Conservation (phyloP, 2,113 vertebrate genomes). For the Vulpes vulpes region DNA sequence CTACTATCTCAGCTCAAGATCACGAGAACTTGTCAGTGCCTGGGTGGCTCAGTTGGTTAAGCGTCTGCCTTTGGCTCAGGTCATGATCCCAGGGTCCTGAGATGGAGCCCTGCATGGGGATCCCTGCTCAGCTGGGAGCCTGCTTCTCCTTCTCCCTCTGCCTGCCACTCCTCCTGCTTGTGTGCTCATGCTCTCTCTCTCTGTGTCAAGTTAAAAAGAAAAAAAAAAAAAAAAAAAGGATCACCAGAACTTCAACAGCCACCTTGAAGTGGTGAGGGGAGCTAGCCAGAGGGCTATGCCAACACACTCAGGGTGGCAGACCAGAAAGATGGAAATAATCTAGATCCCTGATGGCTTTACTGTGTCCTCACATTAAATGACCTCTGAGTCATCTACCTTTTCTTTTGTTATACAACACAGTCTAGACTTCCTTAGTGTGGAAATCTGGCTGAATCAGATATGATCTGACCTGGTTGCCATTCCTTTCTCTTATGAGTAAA, state of each 20-base stretch:
- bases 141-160: too few relatives aligned
- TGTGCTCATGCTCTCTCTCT: too few relatives aligned
- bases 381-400: neutral
- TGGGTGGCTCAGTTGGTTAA: too few relatives aligned
- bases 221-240: too few relatives aligned
- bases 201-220: too few relatives aligned
- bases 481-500: conserved; percentile 31
- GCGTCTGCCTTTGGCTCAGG: too few relatives aligned
- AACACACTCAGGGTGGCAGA: neutral
- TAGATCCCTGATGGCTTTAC: neutral
- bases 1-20: neutral
- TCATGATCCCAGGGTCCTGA: too few relatives aligned
- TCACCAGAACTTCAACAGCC: neutral
- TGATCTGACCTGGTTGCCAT: neutral
- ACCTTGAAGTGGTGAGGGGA: neutral
- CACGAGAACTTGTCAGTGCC: neutral
- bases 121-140: too few relatives aligned
- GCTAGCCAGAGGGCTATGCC: neutral
- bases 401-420: neutral
- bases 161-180: too few relatives aligned
- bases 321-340: neutral
- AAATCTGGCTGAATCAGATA: neutral
- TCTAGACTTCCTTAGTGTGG: neutral
- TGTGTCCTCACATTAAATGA: neutral
- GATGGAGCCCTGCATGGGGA: too few relatives aligned